Base-by-base conservation (phyloP, 2,113 vertebrate genomes). In the Chionomys nivalis region DNA sequence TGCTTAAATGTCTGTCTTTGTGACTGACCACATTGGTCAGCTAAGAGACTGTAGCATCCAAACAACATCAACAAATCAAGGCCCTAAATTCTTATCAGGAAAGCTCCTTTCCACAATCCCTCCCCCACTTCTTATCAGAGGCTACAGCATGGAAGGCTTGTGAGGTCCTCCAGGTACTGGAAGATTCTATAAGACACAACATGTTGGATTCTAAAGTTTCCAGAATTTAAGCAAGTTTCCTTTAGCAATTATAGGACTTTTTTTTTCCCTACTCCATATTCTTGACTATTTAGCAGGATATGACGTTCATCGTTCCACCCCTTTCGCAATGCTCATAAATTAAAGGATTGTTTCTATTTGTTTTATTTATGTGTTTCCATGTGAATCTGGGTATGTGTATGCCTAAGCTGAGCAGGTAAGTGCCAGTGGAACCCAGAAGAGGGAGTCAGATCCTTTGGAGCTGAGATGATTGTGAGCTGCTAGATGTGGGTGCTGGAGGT, bases 281-380 rank as follows among this genome's bases (percentile, higher is more conserved):
- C 19, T 92, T 70, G 28, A 78, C 39, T 76, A 70, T 94, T 94
- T 68, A 73, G 26, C 19, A 47, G 26, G 3, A 61, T 28, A 82
- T 49, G 5, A 39, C 87, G 31, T 91, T 96, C 79, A 66, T 89
- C 2, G 16, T 89, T 85, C n/a, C 47, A 55, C 58, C 11, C 39
- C 42, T 91, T 93, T 85, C 87, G 55, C 87, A 95, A 87, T 6
- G 79, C 44, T 87, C 44, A 75, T 21, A 28, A 86, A 33, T 95
- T 81, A 93, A 83, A 83, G 13, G 9, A 75, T 23, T 42, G 16
- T 42, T 52, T 33, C 68, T 39, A 36, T 13, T 72, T 87, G 55
- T 68, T 68, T 39, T 17, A 26, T 55, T 28, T 39, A 21, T 75
- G 14, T 42, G 9, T 26, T n/a, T 33, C 9, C 49, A 47, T 73